Evolutionary conservation across 2,797 vertebrate genomes (phyloP).

Genomic region (Molothrus ater): DNA sequence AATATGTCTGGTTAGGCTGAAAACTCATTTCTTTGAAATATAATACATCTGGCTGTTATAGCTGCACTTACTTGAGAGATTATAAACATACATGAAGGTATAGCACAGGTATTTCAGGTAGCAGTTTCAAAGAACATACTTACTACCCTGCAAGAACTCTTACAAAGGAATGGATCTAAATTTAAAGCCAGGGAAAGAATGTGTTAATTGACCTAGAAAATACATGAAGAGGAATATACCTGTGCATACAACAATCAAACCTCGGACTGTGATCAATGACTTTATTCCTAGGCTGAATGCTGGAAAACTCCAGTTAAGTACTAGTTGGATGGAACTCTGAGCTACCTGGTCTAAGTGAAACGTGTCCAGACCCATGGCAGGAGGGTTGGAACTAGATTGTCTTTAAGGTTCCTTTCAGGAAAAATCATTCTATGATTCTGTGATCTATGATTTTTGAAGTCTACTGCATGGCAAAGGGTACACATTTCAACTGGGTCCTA

Average conservation of each 20-base stretch:
- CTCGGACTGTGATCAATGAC: neutral
- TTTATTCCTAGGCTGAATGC: neutral
- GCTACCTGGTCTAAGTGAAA: neutral
- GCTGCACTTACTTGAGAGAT: neutral
- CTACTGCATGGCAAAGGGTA: neutral
- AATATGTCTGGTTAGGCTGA: neutral
- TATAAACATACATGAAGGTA: neutral
- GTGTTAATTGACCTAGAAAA: neutral
- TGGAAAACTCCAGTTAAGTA: neutral
- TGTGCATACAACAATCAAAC: neutral
- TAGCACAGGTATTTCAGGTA: neutral
- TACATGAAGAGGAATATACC: neutral
- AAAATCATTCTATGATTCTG: neutral
- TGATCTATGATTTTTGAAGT: neutral
- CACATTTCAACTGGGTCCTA: neutral
- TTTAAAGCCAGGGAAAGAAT: rapidly evolving
- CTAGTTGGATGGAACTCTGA: neutral
- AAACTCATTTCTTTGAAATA: neutral
- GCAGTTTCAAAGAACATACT: neutral
- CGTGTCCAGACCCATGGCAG: neutral
- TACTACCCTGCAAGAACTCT: neutral
- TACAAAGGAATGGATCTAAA: neutral
- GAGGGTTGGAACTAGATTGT: neutral
- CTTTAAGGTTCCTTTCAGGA: neutral
- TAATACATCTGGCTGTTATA: neutral